Percentiles rank a stretch among this genome's conserved stretches.
These are phyloP conservation scores for Microchirus variegatus DNA, from an alignment of 2,797 vertebrate genomes.

Conservation along the genomic window DNA sequence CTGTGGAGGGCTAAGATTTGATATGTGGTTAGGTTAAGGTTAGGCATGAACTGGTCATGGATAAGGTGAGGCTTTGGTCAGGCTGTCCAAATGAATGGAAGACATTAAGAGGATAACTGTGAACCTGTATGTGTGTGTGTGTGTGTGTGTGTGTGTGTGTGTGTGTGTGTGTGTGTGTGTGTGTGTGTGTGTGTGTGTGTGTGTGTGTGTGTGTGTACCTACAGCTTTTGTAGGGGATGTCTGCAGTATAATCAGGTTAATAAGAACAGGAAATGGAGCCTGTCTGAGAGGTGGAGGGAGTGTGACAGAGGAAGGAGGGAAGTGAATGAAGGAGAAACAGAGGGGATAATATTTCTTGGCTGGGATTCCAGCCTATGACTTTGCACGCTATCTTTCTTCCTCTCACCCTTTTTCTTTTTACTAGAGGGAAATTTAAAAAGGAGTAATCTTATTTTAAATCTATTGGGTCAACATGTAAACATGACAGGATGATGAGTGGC, in stretches of 20 bases:
- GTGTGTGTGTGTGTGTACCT: constrained; percentile 34
- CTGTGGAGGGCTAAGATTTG: no score
- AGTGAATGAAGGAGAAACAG: constrained; percentile 41
- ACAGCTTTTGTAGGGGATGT: constrained; percentile 54
- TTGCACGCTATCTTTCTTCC: constrained; percentile 33
- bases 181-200: no score
- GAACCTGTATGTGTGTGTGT: no score
- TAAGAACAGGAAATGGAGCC: constrained; percentile 71
- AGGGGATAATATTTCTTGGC: constrained; percentile 57
- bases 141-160: no score
- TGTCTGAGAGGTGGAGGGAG: constrained; percentile 52
- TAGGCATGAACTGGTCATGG: no score
- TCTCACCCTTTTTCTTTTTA: constrained; percentile 5
- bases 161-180: no score
- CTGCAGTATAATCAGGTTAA: constrained; percentile 67
- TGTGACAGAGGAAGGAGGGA: constrained; percentile 51
- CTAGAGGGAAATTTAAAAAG: constrained; percentile 13
- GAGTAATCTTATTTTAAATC: constrained; percentile 34
- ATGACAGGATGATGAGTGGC: constrained; percentile 19
- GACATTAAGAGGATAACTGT: no score
- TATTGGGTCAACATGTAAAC: constrained; percentile 30
- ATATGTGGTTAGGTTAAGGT: no score
- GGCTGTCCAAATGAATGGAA: no score
- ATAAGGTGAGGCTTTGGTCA: no score
- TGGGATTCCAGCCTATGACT: constrained; percentile 51